These are phyloP conservation scores for Aphidius colemani DNA, from an alignment of 2,888 invertebrate species.

Conservation along the genomic window DNA sequence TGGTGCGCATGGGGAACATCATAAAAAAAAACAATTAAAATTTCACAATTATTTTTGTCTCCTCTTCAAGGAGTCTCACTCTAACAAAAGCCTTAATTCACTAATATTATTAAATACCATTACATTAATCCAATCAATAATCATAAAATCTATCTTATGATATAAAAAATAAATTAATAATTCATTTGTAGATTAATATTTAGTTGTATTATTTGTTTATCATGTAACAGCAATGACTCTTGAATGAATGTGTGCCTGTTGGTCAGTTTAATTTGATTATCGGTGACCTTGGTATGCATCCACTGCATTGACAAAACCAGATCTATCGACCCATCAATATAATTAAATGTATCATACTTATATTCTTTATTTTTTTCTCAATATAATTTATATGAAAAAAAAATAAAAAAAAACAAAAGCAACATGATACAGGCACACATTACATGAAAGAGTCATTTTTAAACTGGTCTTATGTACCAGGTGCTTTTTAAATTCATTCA, in stretches of 20 bases:
- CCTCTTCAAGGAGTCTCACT: neutral
- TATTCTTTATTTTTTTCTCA: neutral
- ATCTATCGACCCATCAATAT: conserved; percentile 40
- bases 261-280: conserved; percentile 43
- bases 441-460: conserved; percentile 35
- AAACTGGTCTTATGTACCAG: conserved; percentile 27
- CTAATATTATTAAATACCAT: neutral
- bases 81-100: too few relatives aligned
- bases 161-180: too few relatives aligned
- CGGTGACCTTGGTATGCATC: conserved; percentile 50
- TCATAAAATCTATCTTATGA: too few relatives aligned
- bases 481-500: conserved; percentile 25
- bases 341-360: conserved; percentile 4
- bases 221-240: conserved; percentile 33
- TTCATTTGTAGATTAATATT: too few relatives aligned
- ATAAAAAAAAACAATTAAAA: neutral
- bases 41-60: conserved; percentile 1
- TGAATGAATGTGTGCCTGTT: conserved; percentile 57
- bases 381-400: conserved; percentile 1
- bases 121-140: too few relatives aligned
- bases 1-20: conserved; percentile 27
- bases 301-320: conserved; percentile 60
- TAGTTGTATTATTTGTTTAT: conserved; percentile 8
- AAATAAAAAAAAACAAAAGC: conserved; percentile 2
- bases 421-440: conserved; percentile 47